These are phyloP conservation scores for Aphidius colemani DNA, from an alignment of 2,888 invertebrate genomes.

Conservation along the genomic window DNA sequence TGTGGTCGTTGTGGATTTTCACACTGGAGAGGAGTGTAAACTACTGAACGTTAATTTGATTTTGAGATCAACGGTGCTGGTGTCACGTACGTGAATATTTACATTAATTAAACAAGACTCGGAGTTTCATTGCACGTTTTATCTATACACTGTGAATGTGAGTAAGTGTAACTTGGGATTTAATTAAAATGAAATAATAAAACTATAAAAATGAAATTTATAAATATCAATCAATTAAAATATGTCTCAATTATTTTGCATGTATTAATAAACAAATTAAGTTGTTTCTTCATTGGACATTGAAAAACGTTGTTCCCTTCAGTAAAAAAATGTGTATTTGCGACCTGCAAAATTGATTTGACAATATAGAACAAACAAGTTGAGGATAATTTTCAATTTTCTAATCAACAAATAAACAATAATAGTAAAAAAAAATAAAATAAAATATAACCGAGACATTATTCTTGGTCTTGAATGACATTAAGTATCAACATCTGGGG, in stretches of 20 bases:
- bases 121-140: background rate
- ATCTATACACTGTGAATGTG: conserved; percentile 14
- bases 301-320: too few relatives aligned
- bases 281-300: too few relatives aligned
- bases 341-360: background rate
- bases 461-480: background rate
- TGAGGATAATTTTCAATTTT: too few relatives aligned
- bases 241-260: too few relatives aligned
- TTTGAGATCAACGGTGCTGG: conserved; percentile 32
- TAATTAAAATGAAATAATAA: background rate
- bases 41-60: conserved; percentile 31
- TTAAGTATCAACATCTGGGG: conserved; percentile 23
- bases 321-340: background rate
- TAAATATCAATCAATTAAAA: too few relatives aligned
- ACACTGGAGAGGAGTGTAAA: background rate
- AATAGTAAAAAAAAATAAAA: too few relatives aligned
- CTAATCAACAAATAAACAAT: too few relatives aligned
- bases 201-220: too few relatives aligned
- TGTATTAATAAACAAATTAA: too few relatives aligned
- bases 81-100: conserved; percentile 34
- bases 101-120: conserved; percentile 33
- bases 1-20: background rate
- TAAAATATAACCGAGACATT: too few relatives aligned
- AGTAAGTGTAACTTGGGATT: conserved; percentile 7
- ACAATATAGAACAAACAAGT: background rate